Evolutionary conservation across 2,797 vertebrate species (phyloP), one percentile per base, ranked within the genome.

Genomic region (Eutrigla gurnardus): DNA sequence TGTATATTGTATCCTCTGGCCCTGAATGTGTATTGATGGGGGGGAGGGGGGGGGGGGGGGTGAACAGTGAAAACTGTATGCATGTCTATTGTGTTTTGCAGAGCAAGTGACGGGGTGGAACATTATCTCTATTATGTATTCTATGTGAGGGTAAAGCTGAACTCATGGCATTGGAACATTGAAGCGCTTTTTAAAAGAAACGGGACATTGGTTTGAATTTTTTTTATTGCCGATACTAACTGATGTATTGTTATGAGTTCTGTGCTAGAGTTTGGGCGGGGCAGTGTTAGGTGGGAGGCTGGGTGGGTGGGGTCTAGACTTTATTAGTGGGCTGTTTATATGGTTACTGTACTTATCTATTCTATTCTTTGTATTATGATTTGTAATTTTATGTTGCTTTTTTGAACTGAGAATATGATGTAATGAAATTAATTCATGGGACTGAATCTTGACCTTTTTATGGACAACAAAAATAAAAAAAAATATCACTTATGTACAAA

Each of bases 371-470:
- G 90, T 94, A 92, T 91, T 93, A 93, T 94, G 83, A 93, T 93
- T 94, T 93, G 89, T 93, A 93, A 93, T 92, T 93, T 92, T 91
- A 92, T 91, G 90, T 93, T 94, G 90, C 88, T 93, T 91, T 93
- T 93, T 93, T 93, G 88, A 92, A 92, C 88, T 90, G 87, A 93
- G 83, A 93, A 90, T 85, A 92, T 86, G 86, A 93, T 94, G 92
- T 93, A 92, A 90, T 93, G 91, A 92, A 82, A 88, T 91, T 86
- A 90, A 93, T 92, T 93, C 86, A 93, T 92, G 89, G 88, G 88
- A 93, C 89, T 91, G 90, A 94, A 93, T 91, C 91, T 93, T 93
- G 91, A 93, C 92, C 92, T 94, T 93, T 94, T 94, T 94, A 94
- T 93, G 88, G 90, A 93, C 88, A 69, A 92, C 82, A 79, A 88